These are phyloP conservation scores for Anadara kagoshimensis DNA, from an alignment of 1,140 invertebrate genomes.

Conservation along the genomic window DNA sequence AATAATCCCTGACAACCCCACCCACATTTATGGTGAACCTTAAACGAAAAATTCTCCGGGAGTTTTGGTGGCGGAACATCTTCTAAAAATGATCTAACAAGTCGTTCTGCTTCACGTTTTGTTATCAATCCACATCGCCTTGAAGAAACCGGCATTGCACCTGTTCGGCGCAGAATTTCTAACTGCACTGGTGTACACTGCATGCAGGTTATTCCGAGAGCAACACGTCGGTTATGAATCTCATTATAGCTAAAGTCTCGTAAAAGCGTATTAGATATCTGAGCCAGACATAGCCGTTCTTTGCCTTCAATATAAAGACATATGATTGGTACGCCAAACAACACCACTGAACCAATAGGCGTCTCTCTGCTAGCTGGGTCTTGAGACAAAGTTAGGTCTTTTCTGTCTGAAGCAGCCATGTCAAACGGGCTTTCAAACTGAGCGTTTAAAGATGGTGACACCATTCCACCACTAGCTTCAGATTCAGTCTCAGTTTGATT, in stretches of 20 bases:
- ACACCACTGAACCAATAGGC: constrained; percentile 89
- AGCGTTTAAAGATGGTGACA: neutral
- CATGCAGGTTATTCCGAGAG: constrained; percentile 96
- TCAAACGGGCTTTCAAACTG: too few relatives aligned
- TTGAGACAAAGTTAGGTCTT: too few relatives aligned
- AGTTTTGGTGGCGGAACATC: constrained; percentile 92
- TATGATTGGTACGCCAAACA: constrained; percentile 95
- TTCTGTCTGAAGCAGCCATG: too few relatives aligned
- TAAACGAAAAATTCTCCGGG: constrained; percentile 96
- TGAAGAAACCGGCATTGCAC: constrained; percentile 97
- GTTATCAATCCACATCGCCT: constrained; percentile 95
- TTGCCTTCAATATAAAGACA: constrained; percentile 92
- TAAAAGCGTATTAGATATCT: constrained; percentile 96
- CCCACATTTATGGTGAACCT: constrained; percentile 94
- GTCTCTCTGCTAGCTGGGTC: constrained; percentile 8
- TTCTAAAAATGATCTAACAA: constrained; percentile 96
- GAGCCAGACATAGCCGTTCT: constrained; percentile 93
- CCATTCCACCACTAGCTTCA: neutral
- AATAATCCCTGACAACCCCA: constrained; percentile 96
- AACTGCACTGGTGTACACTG: constrained; percentile 98
- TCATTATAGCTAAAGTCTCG: constrained; percentile 98
- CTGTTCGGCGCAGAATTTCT: constrained; percentile 92
- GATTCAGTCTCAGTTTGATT: too few relatives aligned
- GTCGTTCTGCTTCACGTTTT: constrained; percentile 92
- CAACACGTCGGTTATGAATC: constrained; percentile 87